Conservation (phyloP, 1,140 invertebrate species). For the Helicoverpa armigera region DNA sequence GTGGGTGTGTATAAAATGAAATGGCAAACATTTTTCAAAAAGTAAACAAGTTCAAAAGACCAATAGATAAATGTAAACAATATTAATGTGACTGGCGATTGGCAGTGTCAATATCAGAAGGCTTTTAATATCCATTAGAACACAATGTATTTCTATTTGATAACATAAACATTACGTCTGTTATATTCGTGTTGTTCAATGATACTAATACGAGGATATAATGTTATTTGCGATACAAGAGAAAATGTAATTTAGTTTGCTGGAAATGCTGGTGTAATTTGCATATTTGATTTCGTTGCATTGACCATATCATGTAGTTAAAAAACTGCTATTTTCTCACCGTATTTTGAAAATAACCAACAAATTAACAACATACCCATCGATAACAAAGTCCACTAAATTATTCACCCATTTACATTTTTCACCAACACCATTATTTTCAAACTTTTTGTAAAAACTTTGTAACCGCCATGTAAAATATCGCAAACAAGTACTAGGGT, state of each 20-base stretch:
- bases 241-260: too few relatives aligned
- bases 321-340: too few relatives aligned
- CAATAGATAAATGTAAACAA: slow-evolving; percentile 7
- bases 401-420: slow-evolving; percentile 1
- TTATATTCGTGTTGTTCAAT: neutral
- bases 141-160: neutral
- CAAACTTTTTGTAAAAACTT: neutral
- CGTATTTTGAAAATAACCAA: neutral
- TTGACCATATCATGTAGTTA: too few relatives aligned
- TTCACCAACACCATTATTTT: slow-evolving; percentile 6
- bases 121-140: slow-evolving; percentile 30
- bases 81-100: neutral
- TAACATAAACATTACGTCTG: slow-evolving; percentile 10
- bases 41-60: slow-evolving; percentile 10
- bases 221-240: too few relatives aligned
- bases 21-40: neutral
- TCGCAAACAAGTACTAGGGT: slow-evolving; percentile 48
- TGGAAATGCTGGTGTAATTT: too few relatives aligned
- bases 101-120: neutral
- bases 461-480: slow-evolving; percentile 5
- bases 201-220: neutral
- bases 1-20: neutral
- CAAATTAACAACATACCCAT: slow-evolving; percentile 7
- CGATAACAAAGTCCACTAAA: slow-evolving; percentile 11
- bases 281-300: too few relatives aligned